Evolutionary conservation across 2,113 vertebrate genomes (phyloP).

Genomic region (Saguinus imperator): DNA sequence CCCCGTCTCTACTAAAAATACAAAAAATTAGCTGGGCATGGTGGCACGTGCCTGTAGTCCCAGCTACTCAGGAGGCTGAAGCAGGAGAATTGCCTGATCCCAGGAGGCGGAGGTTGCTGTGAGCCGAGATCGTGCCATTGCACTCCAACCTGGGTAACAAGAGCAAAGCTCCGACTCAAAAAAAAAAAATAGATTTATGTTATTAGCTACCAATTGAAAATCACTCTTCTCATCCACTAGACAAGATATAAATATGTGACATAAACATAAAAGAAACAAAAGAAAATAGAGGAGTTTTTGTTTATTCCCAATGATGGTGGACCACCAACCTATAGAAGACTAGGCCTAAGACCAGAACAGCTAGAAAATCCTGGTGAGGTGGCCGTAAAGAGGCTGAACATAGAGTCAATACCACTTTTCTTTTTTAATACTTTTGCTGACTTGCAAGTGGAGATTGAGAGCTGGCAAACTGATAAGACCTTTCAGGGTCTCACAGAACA

Average conservation of each 20-base stretch:
- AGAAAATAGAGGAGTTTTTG: not conserved
- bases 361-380: not conserved
- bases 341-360: not conserved
- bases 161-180: too few species aligned
- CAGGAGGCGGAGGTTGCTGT: too few species aligned
- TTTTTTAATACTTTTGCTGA: not conserved
- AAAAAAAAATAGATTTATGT: too few species aligned
- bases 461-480: not conserved
- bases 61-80: too few species aligned
- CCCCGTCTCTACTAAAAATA: too few species aligned
- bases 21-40: too few species aligned
- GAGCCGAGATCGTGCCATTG: too few species aligned
- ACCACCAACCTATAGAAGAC: not conserved
- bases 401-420: not conserved
- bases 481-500: not conserved
- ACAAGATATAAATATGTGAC: not conserved
- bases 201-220: not conserved
- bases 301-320: not conserved
- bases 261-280: not conserved
- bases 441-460: not conserved
- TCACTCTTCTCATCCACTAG: not conserved
- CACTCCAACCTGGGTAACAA: too few species aligned
- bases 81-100: too few species aligned
- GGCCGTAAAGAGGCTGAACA: not conserved
- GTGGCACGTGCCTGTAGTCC: too few species aligned